Percentiles rank a stretch among this genome's conserved stretches.
Conservation (phyloP, 1,140 invertebrate species). For the Rhagoletis pomonella region DNA sequence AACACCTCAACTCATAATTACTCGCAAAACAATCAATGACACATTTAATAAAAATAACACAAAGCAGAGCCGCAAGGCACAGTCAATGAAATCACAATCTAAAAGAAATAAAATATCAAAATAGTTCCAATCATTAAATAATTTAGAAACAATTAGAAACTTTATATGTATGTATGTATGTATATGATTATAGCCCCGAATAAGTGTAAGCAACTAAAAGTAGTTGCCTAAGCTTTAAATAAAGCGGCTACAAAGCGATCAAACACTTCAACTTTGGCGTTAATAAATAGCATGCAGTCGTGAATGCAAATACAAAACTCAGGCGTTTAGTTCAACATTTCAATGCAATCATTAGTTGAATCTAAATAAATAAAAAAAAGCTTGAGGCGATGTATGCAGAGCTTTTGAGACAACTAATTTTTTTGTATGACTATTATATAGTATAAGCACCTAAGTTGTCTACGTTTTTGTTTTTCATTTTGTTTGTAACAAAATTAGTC, state of each 20-base stretch:
- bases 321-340: background rate
- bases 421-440: background rate
- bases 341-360: conserved; percentile 31
- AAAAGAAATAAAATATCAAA: background rate
- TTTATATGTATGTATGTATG: background rate
- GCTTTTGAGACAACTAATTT: background rate
- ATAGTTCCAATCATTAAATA: conserved; percentile 5
- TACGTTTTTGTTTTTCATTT: background rate
- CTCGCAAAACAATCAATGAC: conserved; percentile 28
- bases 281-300: conserved; percentile 12
- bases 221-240: conserved; percentile 3
- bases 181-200: background rate
- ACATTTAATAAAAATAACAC: conserved; percentile 21
- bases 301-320: background rate
- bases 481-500: conserved; percentile 24
- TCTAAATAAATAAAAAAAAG: background rate
- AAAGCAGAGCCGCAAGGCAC: background rate
- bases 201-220: background rate
- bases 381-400: background rate
- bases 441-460: too few species aligned
- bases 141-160: background rate
- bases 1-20: conserved; percentile 23
- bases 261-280: background rate
- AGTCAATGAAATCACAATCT: background rate
- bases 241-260: background rate